Evolutionary conservation across 1,140 invertebrate species (phyloP).

Genomic region (Papilio dardanus): DNA sequence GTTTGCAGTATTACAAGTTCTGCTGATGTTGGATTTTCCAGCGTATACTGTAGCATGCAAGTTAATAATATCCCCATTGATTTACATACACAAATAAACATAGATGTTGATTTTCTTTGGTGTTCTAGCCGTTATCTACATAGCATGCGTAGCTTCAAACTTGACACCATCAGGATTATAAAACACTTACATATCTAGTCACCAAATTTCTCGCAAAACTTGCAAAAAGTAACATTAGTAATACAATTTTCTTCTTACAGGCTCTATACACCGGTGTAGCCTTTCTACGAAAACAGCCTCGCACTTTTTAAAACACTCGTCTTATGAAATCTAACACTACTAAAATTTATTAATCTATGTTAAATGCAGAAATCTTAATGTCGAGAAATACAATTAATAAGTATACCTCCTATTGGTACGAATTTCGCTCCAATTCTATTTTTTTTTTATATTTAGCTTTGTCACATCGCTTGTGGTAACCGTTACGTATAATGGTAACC

Average conservation of each 20-base stretch:
- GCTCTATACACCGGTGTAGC: slow-evolving; percentile 2
- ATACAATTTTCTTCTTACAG: slow-evolving; percentile 7
- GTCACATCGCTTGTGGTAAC: slow-evolving; percentile 31
- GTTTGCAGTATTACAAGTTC: slow-evolving; percentile 44
- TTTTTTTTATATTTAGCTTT: not conserved
- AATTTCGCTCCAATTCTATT: not conserved
- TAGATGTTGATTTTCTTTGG: slow-evolving; percentile 70
- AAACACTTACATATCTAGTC: slow-evolving; percentile 47
- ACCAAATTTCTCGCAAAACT: slow-evolving; percentile 34
- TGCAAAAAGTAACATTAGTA: slow-evolving; percentile 36
- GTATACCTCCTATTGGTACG: not conserved
- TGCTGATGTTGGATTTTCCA: not conserved
- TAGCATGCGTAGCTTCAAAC: slow-evolving; percentile 47
- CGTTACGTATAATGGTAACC: slow-evolving; percentile 22
- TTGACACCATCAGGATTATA: slow-evolving; percentile 42
- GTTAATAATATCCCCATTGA: slow-evolving; percentile 35
- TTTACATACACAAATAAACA: slow-evolving; percentile 58
- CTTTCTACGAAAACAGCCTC: slow-evolving; percentile 20
- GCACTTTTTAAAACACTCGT: slow-evolving; percentile 13
- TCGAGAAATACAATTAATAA: slow-evolving; percentile 8
- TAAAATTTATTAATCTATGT: slow-evolving; percentile 2
- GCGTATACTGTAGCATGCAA: slow-evolving; percentile 40
- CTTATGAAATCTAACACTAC: slow-evolving; percentile 13
- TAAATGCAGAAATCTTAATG: slow-evolving; percentile 15
- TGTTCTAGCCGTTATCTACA: slow-evolving; percentile 76